phyloP scores from a whole-genome alignment of 2,797 vertebrate genomes.

The Triplophysa yarkandensis region DNA sequence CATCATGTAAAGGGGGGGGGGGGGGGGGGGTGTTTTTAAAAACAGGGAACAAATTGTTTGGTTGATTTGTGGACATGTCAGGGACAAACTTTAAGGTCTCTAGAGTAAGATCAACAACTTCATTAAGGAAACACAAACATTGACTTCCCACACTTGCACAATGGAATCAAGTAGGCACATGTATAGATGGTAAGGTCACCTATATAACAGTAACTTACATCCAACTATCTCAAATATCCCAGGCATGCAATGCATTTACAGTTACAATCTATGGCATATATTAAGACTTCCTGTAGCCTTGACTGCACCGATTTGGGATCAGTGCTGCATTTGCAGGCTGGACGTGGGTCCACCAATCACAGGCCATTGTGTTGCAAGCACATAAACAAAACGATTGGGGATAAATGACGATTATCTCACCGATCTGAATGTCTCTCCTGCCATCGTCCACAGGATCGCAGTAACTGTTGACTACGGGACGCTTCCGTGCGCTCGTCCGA shows the following conservation, averaged over 20 bases:
- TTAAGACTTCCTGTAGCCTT: not conserved
- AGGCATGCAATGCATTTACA: no score
- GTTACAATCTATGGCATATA: not conserved
- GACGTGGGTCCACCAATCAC: not conserved
- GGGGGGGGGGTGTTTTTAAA: conserved; percentile 63
- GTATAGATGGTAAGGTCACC: no score
- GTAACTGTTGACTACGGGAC: not conserved
- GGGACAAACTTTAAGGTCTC: conserved; percentile 56
- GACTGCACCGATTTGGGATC: not conserved
- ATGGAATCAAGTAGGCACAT: not conserved
- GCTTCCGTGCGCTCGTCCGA: conserved; percentile 5
- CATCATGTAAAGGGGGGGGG: conserved; percentile 37
- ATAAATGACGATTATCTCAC: conserved; percentile 59
- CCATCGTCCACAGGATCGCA: conserved; percentile 64
- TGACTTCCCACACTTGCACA: not conserved
- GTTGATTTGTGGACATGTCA: conserved; percentile 66
- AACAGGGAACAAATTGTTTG: conserved; percentile 68
- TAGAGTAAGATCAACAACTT: conserved; percentile 22
- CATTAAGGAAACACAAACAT: not conserved
- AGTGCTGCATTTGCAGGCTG: not conserved
- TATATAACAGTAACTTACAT: no score
- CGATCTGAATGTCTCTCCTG: conserved; percentile 61
- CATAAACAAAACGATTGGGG: not conserved
- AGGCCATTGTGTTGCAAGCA: not conserved
- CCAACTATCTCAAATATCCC: not conserved